A percentile compares a stretch with the other conserved stretches of the same genome.
phyloP scores from a whole-genome alignment of 2,113 vertebrate genomes.

The Cyanoliseus patagonus region DNA sequence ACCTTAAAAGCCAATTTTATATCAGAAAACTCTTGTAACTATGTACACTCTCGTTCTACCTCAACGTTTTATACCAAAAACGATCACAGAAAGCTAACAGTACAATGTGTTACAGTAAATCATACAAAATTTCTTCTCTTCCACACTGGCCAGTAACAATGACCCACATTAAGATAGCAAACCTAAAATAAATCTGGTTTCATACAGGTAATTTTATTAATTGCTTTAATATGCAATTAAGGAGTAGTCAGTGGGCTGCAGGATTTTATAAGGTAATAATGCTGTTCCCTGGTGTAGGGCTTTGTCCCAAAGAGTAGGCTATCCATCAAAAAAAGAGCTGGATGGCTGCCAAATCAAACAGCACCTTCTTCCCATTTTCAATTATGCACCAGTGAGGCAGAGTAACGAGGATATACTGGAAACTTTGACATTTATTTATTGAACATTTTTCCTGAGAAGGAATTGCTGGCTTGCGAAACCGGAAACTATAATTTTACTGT shows the following conservation, averaged over 20 bases:
- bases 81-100: background rate
- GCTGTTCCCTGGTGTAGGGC: background rate
- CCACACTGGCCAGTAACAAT: background rate
- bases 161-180: background rate
- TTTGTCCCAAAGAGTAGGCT: constrained; percentile 29
- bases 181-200: constrained; percentile 28
- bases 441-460: constrained; percentile 53
- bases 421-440: constrained; percentile 70
- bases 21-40: background rate
- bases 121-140: background rate
- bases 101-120: background rate
- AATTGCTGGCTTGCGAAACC: constrained; percentile 40
- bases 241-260: constrained; percentile 28
- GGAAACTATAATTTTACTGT: constrained; percentile 41
- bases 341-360: constrained; percentile 55
- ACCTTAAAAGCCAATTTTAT: background rate
- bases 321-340: constrained; percentile 9
- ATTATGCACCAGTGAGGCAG: constrained; percentile 20
- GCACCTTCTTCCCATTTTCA: constrained; percentile 59
- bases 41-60: background rate
- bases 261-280: constrained; percentile 55
- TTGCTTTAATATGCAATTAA: constrained; percentile 54
- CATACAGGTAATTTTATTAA: constrained; percentile 56
- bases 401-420: constrained; percentile 54
- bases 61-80: background rate